Base-by-base conservation (phyloP, 2,888 invertebrate species). In the Ennomos fuscantarius region DNA sequence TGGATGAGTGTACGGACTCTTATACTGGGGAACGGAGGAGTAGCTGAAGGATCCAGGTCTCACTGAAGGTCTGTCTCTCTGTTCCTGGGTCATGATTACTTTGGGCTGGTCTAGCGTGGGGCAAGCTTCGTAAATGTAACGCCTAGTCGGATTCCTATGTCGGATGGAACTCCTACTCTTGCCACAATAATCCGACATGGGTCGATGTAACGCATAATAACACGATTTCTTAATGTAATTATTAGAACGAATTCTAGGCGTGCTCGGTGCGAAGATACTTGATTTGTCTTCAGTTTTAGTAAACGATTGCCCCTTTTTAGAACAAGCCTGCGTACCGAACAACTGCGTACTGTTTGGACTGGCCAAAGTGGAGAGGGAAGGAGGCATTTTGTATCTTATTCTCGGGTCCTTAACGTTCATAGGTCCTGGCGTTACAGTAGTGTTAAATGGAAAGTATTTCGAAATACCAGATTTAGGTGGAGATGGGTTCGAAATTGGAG, bases 361-460 rank as follows among this genome's bases (percentile, higher is more conserved):
- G 24, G 62, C 36, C 1, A 65, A 44, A 5, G 63, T 64, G 0
- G 69, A 35, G 8, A 61, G 51, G 8, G 65, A 41, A 6, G 70
- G 58, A 0, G 54, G 37, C 33, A 48, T 44, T 3, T 47, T 50
- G 34, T 58, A 54, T 24, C 52, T 47, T 12, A 41, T 15, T 24
- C 45, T 53, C 1, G 54, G 40, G 31, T 62, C 60, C 33, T 52
- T 65, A 0, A 41, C 41, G 13, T 42, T 46, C 40, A 52, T 43
- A 43, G 48, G n/a, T 15, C 24, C 24, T 5, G 70, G 43, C 1
- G 62, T 8, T 8, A 62, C 54, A 8, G 65, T 32, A 0, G 59
- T 35, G 33, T 69, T 76, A 39, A 79, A 80, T 0, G 82, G 78
- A 12, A 81, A 76, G 40, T 78, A 78, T 34, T 76, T 81, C 0